Evolutionary conservation across 2,888 invertebrate genomes (phyloP), one percentile per base, ranked within the genome.

Genomic region (Globia sparganii): DNA sequence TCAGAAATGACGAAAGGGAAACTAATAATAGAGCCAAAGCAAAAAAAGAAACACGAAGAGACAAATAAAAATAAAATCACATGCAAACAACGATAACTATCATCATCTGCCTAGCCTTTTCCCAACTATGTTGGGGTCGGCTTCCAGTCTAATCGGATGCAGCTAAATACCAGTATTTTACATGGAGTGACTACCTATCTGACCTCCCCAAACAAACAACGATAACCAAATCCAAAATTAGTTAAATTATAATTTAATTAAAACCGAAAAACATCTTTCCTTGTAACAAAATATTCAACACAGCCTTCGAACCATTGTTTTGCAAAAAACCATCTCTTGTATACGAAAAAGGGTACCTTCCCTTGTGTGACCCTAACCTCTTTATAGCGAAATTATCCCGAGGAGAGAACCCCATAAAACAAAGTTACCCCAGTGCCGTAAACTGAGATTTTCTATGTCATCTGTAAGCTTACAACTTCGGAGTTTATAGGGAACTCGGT

Each of bases 401-500:
- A 86, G 69, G 86, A 85, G 88, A 83, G 78, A 88, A 70, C 83
- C 81, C 78, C 86, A 88, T 91, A 90, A 90, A 90, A 90, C 88
- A 89, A 89, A 91, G 84, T 88, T 90, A 79, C 75, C 83, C 70
- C 80, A 64, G 75, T 72, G 80, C 82, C 75, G 84, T 90, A 87
- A 90, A 89, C 85, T 87, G 77, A 86, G 87, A 88, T 90, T 90
- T 89, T 89, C 86, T 85, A 78, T 88, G 90, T 88, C 87, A 87
- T 88, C 81, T 83, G 71, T 84, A 84, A 85, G 87, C 88, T 84
- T 89, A 88, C 84, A 84, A 87, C 81, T 88, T 87, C 62, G 72
- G 80, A 83, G 78, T 87, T 86, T 83, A 86, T 76, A 81, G 74
- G 72, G 72, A 80, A 84, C 69, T 86, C 72, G 70, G 72, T 78